A percentile compares a stretch with the other conserved stretches of the same genome.
Conservation (phyloP, 2,888 invertebrate genomes). For the Tiphia femorata region DNA sequence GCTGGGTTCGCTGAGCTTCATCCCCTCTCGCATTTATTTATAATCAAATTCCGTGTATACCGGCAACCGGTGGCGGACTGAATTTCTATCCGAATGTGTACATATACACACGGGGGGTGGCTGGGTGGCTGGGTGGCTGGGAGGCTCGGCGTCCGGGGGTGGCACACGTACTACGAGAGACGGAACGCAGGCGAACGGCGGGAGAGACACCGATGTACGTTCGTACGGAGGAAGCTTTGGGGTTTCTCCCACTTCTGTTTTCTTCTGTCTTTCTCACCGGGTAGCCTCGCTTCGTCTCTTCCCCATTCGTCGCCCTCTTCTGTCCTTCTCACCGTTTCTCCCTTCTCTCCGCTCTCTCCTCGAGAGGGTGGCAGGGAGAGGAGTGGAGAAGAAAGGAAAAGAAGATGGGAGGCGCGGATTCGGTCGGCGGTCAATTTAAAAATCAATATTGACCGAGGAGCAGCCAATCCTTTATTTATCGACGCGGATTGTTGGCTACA, state of each 20-base stretch:
- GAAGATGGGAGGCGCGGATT: constrained; percentile 54
- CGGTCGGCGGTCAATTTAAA: constrained; percentile 68
- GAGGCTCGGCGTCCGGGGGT: neutral
- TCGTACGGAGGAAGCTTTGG: no score
- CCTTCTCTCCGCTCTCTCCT: no score
- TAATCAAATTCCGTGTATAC: constrained; percentile 67
- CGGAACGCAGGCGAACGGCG: neutral
- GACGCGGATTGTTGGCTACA: constrained; percentile 62
- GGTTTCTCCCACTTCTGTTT: neutral
- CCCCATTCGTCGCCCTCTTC: no score
- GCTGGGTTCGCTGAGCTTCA: constrained; percentile 40
- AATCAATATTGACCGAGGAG: constrained; percentile 69
- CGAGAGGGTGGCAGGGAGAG: constrained; percentile 4
- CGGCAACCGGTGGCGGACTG: constrained; percentile 58
- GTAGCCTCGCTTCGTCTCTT: no score
- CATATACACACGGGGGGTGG: constrained; percentile 43
- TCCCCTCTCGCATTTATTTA: constrained; percentile 65
- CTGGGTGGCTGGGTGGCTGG: no score
- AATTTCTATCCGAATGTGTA: constrained; percentile 62
- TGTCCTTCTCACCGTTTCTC: no score
- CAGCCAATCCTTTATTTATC: constrained; percentile 67
- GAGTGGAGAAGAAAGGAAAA: neutral
- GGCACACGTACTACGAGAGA: neutral
- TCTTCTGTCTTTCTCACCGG: no score
- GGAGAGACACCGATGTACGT: no score